These are phyloP conservation scores for Takifugu bimaculatus DNA, from an alignment of 2,113 vertebrate species.

Conservation along the genomic window DNA sequence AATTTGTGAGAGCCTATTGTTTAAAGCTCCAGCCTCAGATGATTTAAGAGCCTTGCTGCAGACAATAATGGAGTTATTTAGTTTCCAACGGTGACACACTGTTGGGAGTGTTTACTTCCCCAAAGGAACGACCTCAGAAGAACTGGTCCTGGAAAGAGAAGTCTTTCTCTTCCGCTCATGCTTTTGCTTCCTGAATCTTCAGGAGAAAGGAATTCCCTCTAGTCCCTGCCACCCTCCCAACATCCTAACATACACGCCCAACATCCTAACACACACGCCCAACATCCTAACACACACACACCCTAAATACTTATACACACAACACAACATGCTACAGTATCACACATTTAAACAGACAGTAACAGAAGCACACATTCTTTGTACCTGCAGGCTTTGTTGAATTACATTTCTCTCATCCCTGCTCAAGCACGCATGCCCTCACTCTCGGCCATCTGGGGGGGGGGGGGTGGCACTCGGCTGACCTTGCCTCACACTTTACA, in stretches of 20 bases:
- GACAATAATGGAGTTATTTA: conserved; percentile 28
- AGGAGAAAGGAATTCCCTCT: conserved; percentile 65
- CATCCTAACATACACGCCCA: conserved; percentile 28
- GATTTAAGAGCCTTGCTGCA: conserved; percentile 29
- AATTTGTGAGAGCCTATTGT: conserved; percentile 12
- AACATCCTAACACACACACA: background rate
- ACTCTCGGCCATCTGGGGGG: conserved; percentile 10
- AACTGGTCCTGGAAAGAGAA: conserved; percentile 55
- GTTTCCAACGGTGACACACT: conserved; percentile 30
- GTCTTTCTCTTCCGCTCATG: conserved; percentile 59
- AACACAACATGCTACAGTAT: background rate
- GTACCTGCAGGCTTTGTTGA: conserved; percentile 13
- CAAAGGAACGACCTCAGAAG: conserved; percentile 41
- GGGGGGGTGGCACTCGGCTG: conserved; percentile 37
- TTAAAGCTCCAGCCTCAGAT: conserved; percentile 8
- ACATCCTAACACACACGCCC: too few species aligned
- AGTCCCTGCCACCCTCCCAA: conserved; percentile 36
- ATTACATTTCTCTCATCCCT: conserved; percentile 11
- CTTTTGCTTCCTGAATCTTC: conserved; percentile 60
- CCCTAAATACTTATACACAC: background rate
- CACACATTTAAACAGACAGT: background rate
- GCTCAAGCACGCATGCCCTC: conserved; percentile 21
- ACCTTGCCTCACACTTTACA: conserved; percentile 37
- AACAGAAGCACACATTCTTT: background rate
- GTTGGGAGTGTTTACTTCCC: conserved; percentile 39